Base-by-base conservation (phyloP, 1,140 invertebrate species). In the Phymastichus coffea region DNA sequence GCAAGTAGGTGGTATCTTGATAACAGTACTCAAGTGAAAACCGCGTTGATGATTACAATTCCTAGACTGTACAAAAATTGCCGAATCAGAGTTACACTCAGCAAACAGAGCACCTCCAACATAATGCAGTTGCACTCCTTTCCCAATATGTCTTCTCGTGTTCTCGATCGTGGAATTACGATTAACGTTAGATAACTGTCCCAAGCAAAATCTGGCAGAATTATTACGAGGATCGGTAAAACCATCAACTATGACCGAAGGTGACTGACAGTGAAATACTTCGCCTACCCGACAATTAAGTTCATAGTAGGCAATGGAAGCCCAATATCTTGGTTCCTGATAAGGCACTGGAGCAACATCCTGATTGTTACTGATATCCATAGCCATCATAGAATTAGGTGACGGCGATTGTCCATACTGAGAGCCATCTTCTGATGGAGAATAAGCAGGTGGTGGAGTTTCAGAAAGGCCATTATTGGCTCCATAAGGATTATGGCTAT, bases 281-380 rank as follows among this genome's bases (percentile, higher is more conserved):
- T 96, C 93, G 7, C 94, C 93, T 19, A 97, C 93, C 19, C 93
- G 83, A 74, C 90, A 92, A 78, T 96, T 97, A 17, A 96, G 80
- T 76, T 96, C 94, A 70, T 95, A 95, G 74, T 96, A 97, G 0
- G 91, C 92, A 61, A 96, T 93, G 17, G 89, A 91, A 14, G 92
- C 92, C 94, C 94, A 97, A 71, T 88, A 93, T 12, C 88, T 83
- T n/a, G 93, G 91, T 74, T 94, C 91, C 78, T 94, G 86, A 40
- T 62, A 62, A 3, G 60, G 71, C 90, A 92, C 88, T 12, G 88
- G 86, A n/a, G 87, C 86, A 7, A 89, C 87, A 70, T 89, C 87
- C 12, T 62, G 60, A n/a, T 37, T 1, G 2, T 84, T 83, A 23
- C 83, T 83, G 3, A 62, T 64, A 14, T 78, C 81, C 58, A 86